These are phyloP conservation scores for Tachuris rubrigastra DNA, from an alignment of 2,113 vertebrate genomes.

Conservation along the genomic window DNA sequence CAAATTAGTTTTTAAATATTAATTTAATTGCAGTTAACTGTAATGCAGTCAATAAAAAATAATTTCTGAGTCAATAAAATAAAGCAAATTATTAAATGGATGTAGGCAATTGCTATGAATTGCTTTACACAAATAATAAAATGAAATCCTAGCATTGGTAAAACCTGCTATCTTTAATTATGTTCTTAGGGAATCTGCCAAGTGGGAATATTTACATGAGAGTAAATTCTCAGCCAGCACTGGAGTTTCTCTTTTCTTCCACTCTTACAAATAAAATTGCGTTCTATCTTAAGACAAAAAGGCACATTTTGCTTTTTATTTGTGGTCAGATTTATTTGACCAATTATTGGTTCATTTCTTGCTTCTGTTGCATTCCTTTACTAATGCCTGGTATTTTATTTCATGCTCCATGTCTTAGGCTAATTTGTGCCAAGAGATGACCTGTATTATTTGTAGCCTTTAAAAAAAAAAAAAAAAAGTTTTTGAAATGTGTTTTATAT, in stretches of 20 bases:
- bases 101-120: neutral
- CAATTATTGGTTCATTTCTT: neutral
- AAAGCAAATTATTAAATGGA: neutral
- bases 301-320: neutral
- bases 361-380: neutral
- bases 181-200: neutral
- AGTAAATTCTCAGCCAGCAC: neutral
- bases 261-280: neutral
- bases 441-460: neutral
- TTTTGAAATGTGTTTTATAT: neutral
- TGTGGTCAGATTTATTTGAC: neutral
- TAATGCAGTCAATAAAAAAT: neutral
- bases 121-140: neutral
- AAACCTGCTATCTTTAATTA: neutral
- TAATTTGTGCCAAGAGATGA: neutral
- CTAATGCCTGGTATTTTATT: neutral
- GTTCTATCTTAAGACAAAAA: neutral
- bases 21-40: neutral
- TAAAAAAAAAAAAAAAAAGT: too few species aligned
- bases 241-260: neutral
- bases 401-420: accelerated
- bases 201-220: neutral
- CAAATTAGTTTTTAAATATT: neutral
- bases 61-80: neutral
- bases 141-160: neutral